Base-by-base conservation (phyloP, 2,113 vertebrate species). In the Saimiri boliviensis region DNA sequence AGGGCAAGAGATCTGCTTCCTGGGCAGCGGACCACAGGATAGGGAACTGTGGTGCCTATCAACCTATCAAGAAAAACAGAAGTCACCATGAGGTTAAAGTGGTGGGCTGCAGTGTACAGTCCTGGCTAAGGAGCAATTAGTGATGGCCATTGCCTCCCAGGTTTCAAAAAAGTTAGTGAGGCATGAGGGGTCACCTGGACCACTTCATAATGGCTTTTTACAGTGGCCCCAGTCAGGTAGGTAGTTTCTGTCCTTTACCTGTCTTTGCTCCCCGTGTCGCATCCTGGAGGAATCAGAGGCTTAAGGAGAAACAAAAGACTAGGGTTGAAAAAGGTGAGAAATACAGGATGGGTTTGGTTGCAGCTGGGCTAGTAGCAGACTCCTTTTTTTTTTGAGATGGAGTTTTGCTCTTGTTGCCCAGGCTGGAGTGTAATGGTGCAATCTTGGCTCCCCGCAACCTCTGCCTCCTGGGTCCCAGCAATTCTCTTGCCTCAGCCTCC, bases 1-100 rank as follows among this genome's bases (percentile, higher is more conserved):
- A 86, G 45, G 25, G 17, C 32, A 86, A 20, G 54, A 58, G 37
- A 32, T 76, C 54, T 45, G 35, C 40, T 86, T 90, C 32, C n/a
- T 45, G 70, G 77, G 52, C n/a, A 45, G 45, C 37, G 37, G 60
- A 66, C 40, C 56, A 3, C 2, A 6, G 79, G 17, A 10, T 19
- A 3, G 5, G 30, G 3, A 3, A 3, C 32, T 25, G 21, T 11
- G n/a, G 19, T 21, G 52, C 4, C 0, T 16, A 6, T 5, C 42
- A 47, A 27, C 74, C 74, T 47, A 74, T 35, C 35, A 68, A 70
- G 47, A 77, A 49, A 95, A 47, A 19, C 17, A n/a, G 54, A 14
- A 45, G 30, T 25, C 2, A 0, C 3, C 9, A 23, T 13, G 23
- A 32, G 52, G 3, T 35, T 52, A 45, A 6, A 56, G 49, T 56